Evolutionary conservation across 2,797 vertebrate genomes (phyloP).

Genomic region (Hozukius guyotensis): DNA sequence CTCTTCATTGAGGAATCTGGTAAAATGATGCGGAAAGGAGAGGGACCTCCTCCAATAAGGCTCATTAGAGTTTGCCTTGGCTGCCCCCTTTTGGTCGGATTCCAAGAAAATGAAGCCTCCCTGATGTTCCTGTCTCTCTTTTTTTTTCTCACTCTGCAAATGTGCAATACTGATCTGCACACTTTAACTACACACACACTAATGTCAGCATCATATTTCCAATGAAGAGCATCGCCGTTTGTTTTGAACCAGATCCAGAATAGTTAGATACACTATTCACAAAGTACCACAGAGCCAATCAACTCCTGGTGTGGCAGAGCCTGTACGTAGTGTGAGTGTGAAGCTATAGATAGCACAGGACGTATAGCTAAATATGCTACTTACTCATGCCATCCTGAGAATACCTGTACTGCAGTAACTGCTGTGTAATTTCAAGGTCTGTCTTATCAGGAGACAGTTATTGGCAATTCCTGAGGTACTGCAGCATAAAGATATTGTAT

Average conservation of each 20-base stretch:
- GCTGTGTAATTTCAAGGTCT: conserved; percentile 14
- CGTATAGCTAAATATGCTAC: conserved; percentile 52
- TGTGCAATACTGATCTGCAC: conserved; percentile 41
- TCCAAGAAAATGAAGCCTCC: conserved; percentile 70
- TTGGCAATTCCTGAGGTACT: neutral
- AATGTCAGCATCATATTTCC: conserved; percentile 47
- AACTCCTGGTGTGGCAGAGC: conserved; percentile 24
- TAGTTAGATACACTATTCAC: conserved; percentile 36
- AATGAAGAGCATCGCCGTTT: conserved; percentile 45
- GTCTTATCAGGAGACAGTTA: conserved; percentile 10
- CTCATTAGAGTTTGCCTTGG: conserved; percentile 78
- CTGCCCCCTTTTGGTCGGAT: conserved; percentile 86
- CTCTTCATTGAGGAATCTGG: conserved; percentile 78
- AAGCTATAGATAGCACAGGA: conserved; percentile 57
- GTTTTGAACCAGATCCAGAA: conserved; percentile 24
- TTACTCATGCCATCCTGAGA: neutral
- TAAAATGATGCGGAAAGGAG: conserved; percentile 67
- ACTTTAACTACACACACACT: conserved; percentile 23
- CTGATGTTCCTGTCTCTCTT: conserved; percentile 27
- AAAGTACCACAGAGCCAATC: conserved; percentile 20
- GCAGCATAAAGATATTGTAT: neutral
- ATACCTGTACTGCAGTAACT: neutral
- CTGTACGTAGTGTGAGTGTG: conserved; percentile 12
- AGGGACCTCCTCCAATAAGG: conserved; percentile 44
- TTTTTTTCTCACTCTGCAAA: conserved; percentile 6